Evolutionary conservation across 92 coral and sea anemone genomes (phyloP), one percentile per base, ranked within the genome.

Genomic region (Virgularia gustaviana): DNA sequence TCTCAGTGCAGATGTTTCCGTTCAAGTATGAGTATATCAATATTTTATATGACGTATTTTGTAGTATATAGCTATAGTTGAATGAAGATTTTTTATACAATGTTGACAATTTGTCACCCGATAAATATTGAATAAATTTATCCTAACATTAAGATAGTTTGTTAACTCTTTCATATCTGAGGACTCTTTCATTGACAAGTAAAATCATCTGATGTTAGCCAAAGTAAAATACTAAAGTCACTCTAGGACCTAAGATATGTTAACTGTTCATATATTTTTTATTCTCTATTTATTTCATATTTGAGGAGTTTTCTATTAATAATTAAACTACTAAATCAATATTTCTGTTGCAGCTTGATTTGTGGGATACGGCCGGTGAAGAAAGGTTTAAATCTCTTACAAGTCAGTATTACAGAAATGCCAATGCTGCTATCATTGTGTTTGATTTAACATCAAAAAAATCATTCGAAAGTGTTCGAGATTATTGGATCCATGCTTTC

Each of bases 361-460:
- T 92, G 9, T 92, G 98, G 98, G 98, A 92, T 68, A 92, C 98
- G 1, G 96, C 92, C 6, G 98, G 98, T 2, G 94, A 92, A 63
- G 98, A 92, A 72, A 84, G 90, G 72, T 87, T 83, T 76, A 73
- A 85, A 9, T 86, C 92, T 0, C 52, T 92, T 57, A 89, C 88
- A 32, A 87, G 77, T 53, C 71, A 87, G 36, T 92, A 81, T 70
- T 92, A 70, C 58, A 79, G 98, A 71, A 85, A 89, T 43, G 96
- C 98, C 32, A 72, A 89, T 73, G 98, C 96, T 16, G 98, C 91
- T 13, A 79, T 92, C 4, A 42, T 92, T 19, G 98, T 92, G 71
- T 92, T 92, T 70, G 95, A 90, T 62, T 49, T 89, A 76, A 83
- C 96, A 10, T 54, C 81, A 47, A 63, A 51, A 11, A 35, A 72